These are phyloP conservation scores for Artemia sinica DNA, from an alignment of 2,888 invertebrate genomes.

Conservation along the genomic window DNA sequence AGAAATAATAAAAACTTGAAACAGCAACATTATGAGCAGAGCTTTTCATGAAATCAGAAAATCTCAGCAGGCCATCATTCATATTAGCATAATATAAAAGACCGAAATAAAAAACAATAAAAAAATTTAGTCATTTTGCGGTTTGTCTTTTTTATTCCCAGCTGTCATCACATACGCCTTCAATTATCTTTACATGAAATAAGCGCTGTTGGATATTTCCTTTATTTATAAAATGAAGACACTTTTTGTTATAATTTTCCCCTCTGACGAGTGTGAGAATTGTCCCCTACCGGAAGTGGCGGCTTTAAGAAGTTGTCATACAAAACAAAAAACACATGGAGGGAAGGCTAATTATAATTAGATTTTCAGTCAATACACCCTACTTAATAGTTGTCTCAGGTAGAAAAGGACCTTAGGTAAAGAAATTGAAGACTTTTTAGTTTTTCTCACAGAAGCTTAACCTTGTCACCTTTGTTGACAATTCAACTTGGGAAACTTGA, in stretches of 20 bases:
- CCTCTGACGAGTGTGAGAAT: not conserved
- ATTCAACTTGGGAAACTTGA: no score
- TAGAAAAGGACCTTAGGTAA: no score
- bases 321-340: not conserved
- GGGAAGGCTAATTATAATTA: conserved; percentile 1
- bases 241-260: not conserved
- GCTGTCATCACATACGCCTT: conserved; percentile 4
- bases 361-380: not conserved
- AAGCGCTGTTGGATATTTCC: conserved; percentile 8
- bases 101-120: not conserved
- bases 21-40: no score
- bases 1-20: no score
- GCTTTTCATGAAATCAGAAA: no score
- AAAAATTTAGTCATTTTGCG: not conserved
- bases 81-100: no score
- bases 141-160: not conserved
- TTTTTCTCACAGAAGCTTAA: no score
- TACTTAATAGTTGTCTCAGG: no score
- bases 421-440: no score
- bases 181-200: not conserved
- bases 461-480: no score
- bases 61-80: no score
- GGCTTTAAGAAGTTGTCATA: not conserved
- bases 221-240: conserved; percentile 1
- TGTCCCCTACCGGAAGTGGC: not conserved